A percentile compares a stretch with the other conserved stretches of the same genome.
phyloP scores from a whole-genome alignment of 2,888 invertebrate genomes.

The Galerucella nymphaeae region DNA sequence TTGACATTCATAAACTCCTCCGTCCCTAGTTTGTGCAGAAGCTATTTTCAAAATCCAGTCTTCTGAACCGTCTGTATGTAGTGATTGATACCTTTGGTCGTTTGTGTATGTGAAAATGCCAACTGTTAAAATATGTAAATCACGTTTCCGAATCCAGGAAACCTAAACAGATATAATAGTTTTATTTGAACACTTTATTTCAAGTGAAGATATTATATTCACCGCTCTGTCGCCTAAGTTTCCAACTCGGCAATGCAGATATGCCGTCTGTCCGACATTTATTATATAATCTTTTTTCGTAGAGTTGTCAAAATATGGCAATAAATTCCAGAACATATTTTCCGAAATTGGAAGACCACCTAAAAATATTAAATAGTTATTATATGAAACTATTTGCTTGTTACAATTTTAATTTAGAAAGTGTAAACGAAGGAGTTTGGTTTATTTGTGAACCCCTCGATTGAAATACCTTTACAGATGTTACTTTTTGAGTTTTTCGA shows the following conservation, averaged over 20 bases:
- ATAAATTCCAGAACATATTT: slow-evolving; percentile 68
- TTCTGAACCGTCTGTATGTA: slow-evolving; percentile 77
- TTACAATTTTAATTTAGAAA: too few relatives aligned
- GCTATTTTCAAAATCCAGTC: slow-evolving; percentile 80
- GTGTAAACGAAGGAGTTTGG: too few relatives aligned
- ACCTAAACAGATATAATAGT: slow-evolving; percentile 68
- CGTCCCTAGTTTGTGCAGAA: slow-evolving; percentile 76
- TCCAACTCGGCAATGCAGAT: slow-evolving; percentile 85
- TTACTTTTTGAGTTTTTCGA: too few relatives aligned
- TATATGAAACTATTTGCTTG: too few relatives aligned
- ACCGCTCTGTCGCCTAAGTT: slow-evolving; percentile 91
- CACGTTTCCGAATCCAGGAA: slow-evolving; percentile 87
- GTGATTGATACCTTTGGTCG: slow-evolving; percentile 77
- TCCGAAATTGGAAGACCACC: slow-evolving; percentile 59
- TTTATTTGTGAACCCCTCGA: too few relatives aligned
- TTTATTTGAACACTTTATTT: neutral
- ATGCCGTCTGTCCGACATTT: slow-evolving; percentile 87
- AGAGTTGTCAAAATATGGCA: slow-evolving; percentile 90
- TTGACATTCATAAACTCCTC: slow-evolving; percentile 81
- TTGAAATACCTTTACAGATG: too few relatives aligned
- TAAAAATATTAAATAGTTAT: slow-evolving; percentile 1
- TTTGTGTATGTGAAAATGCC: slow-evolving; percentile 80
- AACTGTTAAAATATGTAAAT: slow-evolving; percentile 81
- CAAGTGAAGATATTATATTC: slow-evolving; percentile 65
- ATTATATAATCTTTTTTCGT: slow-evolving; percentile 86